Evolutionary conservation across 2,113 vertebrate species (phyloP), one percentile per base, ranked within the genome.

Genomic region (Otis tarda): DNA sequence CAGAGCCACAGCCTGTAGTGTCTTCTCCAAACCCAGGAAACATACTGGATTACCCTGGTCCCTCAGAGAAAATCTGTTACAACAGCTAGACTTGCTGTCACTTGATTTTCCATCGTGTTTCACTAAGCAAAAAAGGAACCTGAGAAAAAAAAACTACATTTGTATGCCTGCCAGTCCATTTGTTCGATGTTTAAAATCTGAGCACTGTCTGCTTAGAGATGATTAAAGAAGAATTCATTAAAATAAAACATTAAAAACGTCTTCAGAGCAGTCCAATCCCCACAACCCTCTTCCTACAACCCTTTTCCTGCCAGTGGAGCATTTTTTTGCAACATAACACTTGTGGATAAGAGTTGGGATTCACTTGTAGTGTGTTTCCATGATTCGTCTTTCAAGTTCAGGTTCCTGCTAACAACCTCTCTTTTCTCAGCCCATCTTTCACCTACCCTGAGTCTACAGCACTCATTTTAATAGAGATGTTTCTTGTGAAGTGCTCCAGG

Each of bases 111-210:
- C 20, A 27, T 52, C 1, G 0, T 33, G 6, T 71, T 83, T 84
- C 25, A 22, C 13, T 50, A 35, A 31, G 17, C 28, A 43, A 67
- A 84, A 75, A 22, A 47, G 1, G 4, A 77, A 69, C 4, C 7
- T 39, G 31, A 61, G 52, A 28, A n/a, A 84, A 49, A 49, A 27
- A n/a, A 16, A 0, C 0, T 10, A 21, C 2, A 0, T 37, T 84
- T 78, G 1, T 15, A 37, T 41, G 15, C 9, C 9, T 74, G 28
- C 2, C 5, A 25, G 25, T 27, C 6, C 14, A 43, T 77, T 53
- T 74, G 18, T 52, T 90, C 86, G 57, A 23, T 37, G 4, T 50
- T 75, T 41, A 67, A 73, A 74, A 33, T 81, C 18, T 21, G 31
- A 82, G 4, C 10, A 45, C 22, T n/a, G 7, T 3, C 7, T 70